A percentile compares a stretch with the other conserved stretches of the same genome.
phyloP scores from a whole-genome alignment of 2,113 vertebrate species.

The Upupa epops region DNA sequence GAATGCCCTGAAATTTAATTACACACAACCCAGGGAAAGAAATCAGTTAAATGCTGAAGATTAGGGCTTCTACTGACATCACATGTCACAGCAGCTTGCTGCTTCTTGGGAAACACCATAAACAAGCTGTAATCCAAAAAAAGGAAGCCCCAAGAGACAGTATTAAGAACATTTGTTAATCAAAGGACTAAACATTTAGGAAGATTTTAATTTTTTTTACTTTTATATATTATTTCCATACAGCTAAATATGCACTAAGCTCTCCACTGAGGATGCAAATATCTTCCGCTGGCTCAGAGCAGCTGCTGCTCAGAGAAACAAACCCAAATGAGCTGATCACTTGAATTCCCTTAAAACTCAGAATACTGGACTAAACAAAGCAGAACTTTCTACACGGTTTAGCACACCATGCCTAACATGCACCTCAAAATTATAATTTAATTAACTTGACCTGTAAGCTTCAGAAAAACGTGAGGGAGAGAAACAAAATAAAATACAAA shows the following conservation, averaged over 20 bases:
- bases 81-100: not conserved
- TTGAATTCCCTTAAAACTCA: constrained; percentile 8
- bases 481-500: not conserved
- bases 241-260: constrained; percentile 38
- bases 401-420: not conserved
- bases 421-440: not conserved
- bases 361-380: constrained; percentile 4
- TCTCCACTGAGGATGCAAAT: constrained; percentile 44
- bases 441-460: constrained; percentile 12
- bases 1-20: not conserved
- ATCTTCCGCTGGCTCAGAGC: not conserved
- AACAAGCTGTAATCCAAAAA: not conserved
- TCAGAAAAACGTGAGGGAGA: rapidly evolving
- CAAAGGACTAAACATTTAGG: constrained; percentile 37
- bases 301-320: constrained; percentile 43
- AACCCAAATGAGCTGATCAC: not conserved
- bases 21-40: not conserved
- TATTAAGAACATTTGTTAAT: constrained; percentile 53
- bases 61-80: not conserved
- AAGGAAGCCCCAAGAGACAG: not conserved
- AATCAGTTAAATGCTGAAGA: not conserved
- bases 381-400: not conserved
- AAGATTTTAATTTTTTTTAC: not conserved
- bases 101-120: not conserved
- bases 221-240: constrained; percentile 35